Base-by-base conservation (phyloP, 1,140 invertebrate genomes). In the Meloidogyne floridensis region DNA sequence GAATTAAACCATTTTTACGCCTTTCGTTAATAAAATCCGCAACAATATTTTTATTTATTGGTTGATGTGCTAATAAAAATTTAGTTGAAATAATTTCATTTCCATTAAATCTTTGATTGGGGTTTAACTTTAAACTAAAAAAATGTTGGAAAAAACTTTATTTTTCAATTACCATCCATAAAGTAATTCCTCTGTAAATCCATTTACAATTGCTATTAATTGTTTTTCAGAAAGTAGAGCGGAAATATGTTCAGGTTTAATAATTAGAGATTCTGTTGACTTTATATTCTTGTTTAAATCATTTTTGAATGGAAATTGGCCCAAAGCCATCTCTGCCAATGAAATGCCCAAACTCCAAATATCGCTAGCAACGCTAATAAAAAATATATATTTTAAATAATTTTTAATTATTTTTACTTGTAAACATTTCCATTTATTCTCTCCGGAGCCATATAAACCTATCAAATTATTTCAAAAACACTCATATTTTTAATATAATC, bases 271-370 rank as follows among this genome's bases (percentile, higher is more conserved):
- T 65, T 79, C 77, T 51, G 53, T 70, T 18, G 20, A 42, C 43
- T 54, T 54, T 32, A 53, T 11, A 77, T 77, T 77, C 2, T 18
- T 10, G 8, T n/a, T 53, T 43, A 53, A 5, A 9, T 20, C 42
- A n/a, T 43, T 69, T 3, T 54, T 71, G 42, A 84, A 75, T 43
- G 84, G 84, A 18, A 85, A 85, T 9, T 47, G 85, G 8, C 87
- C 87, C 8, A 88, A 53, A 3, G 87, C 84, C 85, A 92, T 91
- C 86, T 92, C 91, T 85, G 89, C 90, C 70, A 92, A 76, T 8
- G 90, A 88, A 51, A 92, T 83, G 2, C 91, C 91, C 8, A 91
- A 80, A 84, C 91, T 92, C 91, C 91, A 92, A 11, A 92, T 90
- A 83, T 92, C 91, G 13, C 91, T 91, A 71, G 90, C 87, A 9